phyloP scores from a whole-genome alignment of 2,113 vertebrate species.

The Strix uralensis region DNA sequence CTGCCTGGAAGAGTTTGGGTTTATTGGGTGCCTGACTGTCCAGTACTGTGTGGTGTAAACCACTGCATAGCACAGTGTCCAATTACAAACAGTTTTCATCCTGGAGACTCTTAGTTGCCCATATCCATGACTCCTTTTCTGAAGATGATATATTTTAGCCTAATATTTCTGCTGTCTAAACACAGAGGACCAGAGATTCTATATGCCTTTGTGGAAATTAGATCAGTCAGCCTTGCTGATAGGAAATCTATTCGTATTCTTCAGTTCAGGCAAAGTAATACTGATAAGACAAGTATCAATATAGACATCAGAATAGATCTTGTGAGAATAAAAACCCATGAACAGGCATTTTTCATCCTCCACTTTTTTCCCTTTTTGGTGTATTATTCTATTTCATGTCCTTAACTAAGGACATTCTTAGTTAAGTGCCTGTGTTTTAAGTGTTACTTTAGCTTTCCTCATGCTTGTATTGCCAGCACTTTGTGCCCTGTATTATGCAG shows the following conservation, averaged over 20 bases:
- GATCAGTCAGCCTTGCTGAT: background rate
- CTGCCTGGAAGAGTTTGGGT: background rate
- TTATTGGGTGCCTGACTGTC: background rate
- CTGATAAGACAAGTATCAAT: background rate
- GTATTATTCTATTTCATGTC: background rate
- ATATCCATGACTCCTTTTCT: background rate
- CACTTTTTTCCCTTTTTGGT: background rate
- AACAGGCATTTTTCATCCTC: background rate
- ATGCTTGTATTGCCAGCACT: background rate
- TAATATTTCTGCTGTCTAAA: background rate
- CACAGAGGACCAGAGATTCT: background rate
- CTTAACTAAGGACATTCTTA: background rate
- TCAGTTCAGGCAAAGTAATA: background rate
- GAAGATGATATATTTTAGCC: background rate
- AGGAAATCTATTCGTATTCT: background rate
- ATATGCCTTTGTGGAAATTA: background rate
- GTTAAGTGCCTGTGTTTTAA: background rate
- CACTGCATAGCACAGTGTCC: background rate
- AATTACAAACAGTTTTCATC: background rate
- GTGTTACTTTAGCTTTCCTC: background rate
- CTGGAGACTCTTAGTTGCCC: background rate
- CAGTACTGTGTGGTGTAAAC: background rate
- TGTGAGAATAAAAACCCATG: background rate
- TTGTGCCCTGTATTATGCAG: background rate
- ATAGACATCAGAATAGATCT: background rate